These are phyloP conservation scores for Rhyzopertha dominica DNA, from an alignment of 1,140 invertebrate species.

Conservation along the genomic window DNA sequence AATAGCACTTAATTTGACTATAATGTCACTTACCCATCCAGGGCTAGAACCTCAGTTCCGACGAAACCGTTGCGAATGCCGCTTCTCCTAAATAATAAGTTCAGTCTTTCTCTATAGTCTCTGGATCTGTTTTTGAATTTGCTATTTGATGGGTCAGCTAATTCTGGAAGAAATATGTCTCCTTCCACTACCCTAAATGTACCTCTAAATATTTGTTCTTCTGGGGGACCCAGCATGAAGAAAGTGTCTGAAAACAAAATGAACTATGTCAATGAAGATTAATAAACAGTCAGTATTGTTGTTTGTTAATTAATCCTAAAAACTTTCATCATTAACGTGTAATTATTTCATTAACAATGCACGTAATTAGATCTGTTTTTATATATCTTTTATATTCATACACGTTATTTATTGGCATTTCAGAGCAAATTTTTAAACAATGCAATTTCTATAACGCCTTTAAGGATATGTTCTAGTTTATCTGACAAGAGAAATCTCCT, in stretches of 20 bases:
- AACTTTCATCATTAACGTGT: too few relatives aligned
- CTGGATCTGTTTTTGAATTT: conserved; percentile 62
- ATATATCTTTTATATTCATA: too few relatives aligned
- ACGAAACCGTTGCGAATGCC: conserved; percentile 63
- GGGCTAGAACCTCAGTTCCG: conserved; percentile 64
- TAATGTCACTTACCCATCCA: conserved; percentile 65
- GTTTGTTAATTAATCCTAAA: too few relatives aligned
- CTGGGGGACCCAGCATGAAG: conserved; percentile 65
- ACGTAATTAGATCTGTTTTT: too few relatives aligned
- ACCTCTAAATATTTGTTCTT: conserved; percentile 73
- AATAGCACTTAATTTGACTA: too few relatives aligned
- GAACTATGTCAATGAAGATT: too few relatives aligned
- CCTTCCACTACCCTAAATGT: conserved; percentile 65
- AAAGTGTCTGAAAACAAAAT: conserved; percentile 66
- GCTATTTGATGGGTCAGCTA: conserved; percentile 61
- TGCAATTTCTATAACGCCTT: too few relatives aligned
- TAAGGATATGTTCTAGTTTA: too few relatives aligned
- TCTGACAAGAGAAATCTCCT: too few relatives aligned
- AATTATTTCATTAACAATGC: too few relatives aligned
- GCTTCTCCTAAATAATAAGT: conserved; percentile 68
- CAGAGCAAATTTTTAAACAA: too few relatives aligned
- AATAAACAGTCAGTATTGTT: not conserved
- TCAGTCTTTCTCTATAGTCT: conserved; percentile 68
- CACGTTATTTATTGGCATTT: too few relatives aligned
- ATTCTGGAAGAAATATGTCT: conserved; percentile 58